Evolutionary conservation across 1,140 invertebrate species (phyloP).

Genomic region (Papilio polytes): DNA sequence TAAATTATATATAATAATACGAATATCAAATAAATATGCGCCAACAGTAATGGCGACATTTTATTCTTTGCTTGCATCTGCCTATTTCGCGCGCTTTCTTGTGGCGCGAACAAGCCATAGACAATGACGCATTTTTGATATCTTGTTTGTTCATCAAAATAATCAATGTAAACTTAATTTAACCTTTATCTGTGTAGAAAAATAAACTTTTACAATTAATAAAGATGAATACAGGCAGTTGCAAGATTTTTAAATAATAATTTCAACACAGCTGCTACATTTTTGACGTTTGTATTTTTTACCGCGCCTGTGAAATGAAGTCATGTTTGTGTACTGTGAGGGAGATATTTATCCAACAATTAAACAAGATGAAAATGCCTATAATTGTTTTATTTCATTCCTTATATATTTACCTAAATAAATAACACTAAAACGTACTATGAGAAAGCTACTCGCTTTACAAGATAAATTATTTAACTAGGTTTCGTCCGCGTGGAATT

Average conservation of each 20-base stretch:
- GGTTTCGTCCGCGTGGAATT: too few relatives aligned
- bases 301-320: constrained; percentile 52
- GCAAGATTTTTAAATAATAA: constrained; percentile 33
- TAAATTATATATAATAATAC: not conserved
- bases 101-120: not conserved
- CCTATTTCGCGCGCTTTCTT: not conserved
- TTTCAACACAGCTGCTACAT: constrained; percentile 41
- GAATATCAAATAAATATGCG: not conserved
- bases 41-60: constrained; percentile 4
- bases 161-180: not conserved
- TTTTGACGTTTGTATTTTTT: constrained; percentile 68
- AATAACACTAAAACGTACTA: too few relatives aligned
- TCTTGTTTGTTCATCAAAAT: not conserved
- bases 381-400: constrained; percentile 6
- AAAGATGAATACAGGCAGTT: constrained; percentile 13
- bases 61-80: not conserved
- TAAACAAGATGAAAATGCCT: constrained; percentile 54
- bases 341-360: constrained; percentile 67
- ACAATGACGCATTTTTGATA: not conserved
- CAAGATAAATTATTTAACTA: not conserved
- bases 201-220: not conserved
- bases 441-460: not conserved
- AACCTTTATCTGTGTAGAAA: not conserved
- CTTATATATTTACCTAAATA: not conserved
- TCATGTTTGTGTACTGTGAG: constrained; percentile 53